These are phyloP conservation scores for Arrhamphus sclerolepis DNA, from an alignment of 2,797 vertebrate genomes.

Conservation along the genomic window DNA sequence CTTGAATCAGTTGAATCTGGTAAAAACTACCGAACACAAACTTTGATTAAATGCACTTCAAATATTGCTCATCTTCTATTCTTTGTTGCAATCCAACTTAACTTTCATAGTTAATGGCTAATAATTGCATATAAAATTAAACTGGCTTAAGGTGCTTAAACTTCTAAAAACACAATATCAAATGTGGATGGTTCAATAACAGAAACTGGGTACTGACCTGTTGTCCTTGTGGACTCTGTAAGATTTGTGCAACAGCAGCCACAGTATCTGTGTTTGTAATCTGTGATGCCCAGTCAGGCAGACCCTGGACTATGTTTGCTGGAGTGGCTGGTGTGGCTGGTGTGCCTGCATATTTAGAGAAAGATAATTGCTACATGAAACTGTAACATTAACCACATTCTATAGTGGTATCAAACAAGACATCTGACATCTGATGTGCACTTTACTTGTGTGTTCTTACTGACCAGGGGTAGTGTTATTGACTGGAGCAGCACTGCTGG, in stretches of 20 bases:
- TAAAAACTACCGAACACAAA: no score
- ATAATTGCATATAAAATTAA: no score
- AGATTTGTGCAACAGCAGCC: constrained; percentile 96
- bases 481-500: constrained; percentile 88
- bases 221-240: constrained; percentile 98
- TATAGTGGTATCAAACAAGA: not conserved
- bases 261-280: constrained; percentile 96
- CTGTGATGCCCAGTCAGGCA: constrained; percentile 98
- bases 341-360: constrained; percentile 83
- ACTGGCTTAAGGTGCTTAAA: no score
- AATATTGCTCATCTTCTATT: no score
- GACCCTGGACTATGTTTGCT: constrained; percentile 91
- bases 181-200: no score
- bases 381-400: not conserved
- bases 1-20: no score
- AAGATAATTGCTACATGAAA: not conserved
- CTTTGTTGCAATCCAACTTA: no score
- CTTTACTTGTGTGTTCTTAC: constrained; percentile 14
- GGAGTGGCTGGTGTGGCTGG: constrained; percentile 96
- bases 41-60: no score
- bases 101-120: no score
- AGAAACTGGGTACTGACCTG: constrained; percentile 89
- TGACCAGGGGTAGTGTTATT: constrained; percentile 97
- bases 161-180: no score
- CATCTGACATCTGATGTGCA: not conserved